These are phyloP conservation scores for Stegodyphus mimosarum DNA, from an alignment of 1,140 invertebrate species.

Conservation along the genomic window DNA sequence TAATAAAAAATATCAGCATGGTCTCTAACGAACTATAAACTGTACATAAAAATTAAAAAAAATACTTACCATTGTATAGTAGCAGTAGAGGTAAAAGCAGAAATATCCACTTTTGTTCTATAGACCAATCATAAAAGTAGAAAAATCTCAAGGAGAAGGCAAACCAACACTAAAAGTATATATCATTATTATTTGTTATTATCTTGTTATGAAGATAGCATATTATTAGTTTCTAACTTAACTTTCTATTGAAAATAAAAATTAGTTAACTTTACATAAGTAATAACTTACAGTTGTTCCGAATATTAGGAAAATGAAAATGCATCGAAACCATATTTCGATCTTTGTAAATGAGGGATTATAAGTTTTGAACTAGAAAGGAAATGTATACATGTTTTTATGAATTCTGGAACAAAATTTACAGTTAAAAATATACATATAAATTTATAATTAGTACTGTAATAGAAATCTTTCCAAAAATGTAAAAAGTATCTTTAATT, in stretches of 20 bases:
- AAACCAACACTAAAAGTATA: conserved; percentile 84
- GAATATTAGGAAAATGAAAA: conserved; percentile 90
- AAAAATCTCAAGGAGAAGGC: conserved; percentile 88
- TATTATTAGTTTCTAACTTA: too few relatives aligned
- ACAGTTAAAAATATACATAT: too few relatives aligned
- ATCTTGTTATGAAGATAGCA: too few relatives aligned
- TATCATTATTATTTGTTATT: neutral
- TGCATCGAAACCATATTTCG: conserved; percentile 96
- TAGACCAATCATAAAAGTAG: conserved; percentile 92
- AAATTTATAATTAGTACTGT: too few relatives aligned
- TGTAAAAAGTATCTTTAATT: too few relatives aligned
- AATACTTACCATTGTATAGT: conserved; percentile 87
- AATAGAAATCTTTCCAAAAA: too few relatives aligned
- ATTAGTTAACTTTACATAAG: neutral
- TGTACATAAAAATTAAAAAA: neutral
- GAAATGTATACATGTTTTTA: neutral
- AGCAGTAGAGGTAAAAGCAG: conserved; percentile 88
- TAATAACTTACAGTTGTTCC: conserved; percentile 82
- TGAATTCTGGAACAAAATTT: too few relatives aligned
- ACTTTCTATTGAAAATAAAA: neutral
- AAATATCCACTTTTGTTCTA: conserved; percentile 97
- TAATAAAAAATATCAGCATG: too few relatives aligned
- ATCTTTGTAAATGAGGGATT: conserved; percentile 95
- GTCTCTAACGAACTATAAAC: neutral
- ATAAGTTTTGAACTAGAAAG: conserved; percentile 89